Evolutionary conservation across 2,113 vertebrate genomes (phyloP).

Genomic region (Riparia riparia): DNA sequence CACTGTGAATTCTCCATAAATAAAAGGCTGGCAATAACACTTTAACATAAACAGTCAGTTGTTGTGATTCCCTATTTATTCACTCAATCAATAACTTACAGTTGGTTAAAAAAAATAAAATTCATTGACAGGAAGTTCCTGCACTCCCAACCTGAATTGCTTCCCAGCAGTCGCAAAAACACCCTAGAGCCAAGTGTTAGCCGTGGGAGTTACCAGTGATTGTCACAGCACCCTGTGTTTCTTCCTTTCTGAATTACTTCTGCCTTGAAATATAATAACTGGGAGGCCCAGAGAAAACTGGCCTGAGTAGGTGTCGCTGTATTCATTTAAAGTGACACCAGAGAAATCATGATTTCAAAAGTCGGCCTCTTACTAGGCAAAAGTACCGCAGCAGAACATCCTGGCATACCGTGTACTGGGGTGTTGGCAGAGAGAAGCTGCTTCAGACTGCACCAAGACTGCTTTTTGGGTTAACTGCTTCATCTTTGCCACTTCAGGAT

Average conservation of each 20-base stretch:
- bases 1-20: background rate
- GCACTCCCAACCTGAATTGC: background rate
- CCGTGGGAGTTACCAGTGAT: background rate
- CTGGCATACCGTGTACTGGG: background rate
- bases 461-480: background rate
- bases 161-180: background rate
- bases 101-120: background rate
- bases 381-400: background rate
- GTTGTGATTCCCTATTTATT: background rate
- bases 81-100: background rate
- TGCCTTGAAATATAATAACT: background rate
- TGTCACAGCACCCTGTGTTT: background rate
- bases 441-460: background rate
- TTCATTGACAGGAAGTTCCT: background rate
- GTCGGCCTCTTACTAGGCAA: background rate
- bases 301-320: background rate
- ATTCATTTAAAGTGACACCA: background rate
- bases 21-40: background rate
- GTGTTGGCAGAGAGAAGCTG: background rate
- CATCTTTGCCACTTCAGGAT: background rate
- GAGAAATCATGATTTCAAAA: background rate
- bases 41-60: slow-evolving; percentile 6
- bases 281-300: background rate
- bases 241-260: background rate
- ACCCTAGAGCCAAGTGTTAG: background rate